Evolutionary conservation across 2,888 invertebrate genomes (phyloP).

Genomic region (Spialia ferax): DNA sequence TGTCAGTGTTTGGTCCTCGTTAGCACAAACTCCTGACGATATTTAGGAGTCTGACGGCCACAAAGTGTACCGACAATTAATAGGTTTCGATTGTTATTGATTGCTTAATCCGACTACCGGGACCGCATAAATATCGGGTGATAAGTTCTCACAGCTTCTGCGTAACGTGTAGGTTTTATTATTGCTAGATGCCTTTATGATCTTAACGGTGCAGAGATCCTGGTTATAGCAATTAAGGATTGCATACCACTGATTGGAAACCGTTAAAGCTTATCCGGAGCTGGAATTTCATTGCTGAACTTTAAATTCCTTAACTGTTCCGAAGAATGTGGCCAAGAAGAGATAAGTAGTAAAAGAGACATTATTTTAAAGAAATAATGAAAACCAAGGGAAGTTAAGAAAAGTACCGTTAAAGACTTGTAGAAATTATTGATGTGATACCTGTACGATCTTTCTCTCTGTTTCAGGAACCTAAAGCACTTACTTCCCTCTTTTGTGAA

Average conservation of each 20-base stretch:
- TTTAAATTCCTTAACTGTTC: too few relatives aligned
- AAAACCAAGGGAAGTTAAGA: too few relatives aligned
- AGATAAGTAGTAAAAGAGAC: too few relatives aligned
- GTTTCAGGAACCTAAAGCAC: too few relatives aligned
- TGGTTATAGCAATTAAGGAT: not conserved
- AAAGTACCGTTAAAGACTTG: too few relatives aligned
- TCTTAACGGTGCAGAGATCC: not conserved
- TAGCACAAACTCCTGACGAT: slow-evolving; percentile 61
- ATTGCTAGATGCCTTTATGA: not conserved
- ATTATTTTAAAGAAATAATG: too few relatives aligned
- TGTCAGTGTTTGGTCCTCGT: slow-evolving; percentile 52
- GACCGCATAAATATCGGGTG: slow-evolving; percentile 15
- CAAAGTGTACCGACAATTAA: slow-evolving; percentile 45
- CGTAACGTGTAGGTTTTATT: not conserved
- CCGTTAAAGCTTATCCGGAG: too few relatives aligned
- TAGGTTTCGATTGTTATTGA: slow-evolving; percentile 62
- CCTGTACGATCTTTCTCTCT: too few relatives aligned
- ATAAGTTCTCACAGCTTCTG: slow-evolving; percentile 31
- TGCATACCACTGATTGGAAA: not conserved
- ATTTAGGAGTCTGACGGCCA: slow-evolving; percentile 51
- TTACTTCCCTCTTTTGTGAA: too few relatives aligned
- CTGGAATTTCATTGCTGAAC: too few relatives aligned
- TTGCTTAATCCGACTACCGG: slow-evolving; percentile 49
- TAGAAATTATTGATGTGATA: too few relatives aligned
- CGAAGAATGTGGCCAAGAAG: too few relatives aligned